phyloP scores from a whole-genome alignment of 2,797 vertebrate species.

The Aselliscus stoliczkanus region DNA sequence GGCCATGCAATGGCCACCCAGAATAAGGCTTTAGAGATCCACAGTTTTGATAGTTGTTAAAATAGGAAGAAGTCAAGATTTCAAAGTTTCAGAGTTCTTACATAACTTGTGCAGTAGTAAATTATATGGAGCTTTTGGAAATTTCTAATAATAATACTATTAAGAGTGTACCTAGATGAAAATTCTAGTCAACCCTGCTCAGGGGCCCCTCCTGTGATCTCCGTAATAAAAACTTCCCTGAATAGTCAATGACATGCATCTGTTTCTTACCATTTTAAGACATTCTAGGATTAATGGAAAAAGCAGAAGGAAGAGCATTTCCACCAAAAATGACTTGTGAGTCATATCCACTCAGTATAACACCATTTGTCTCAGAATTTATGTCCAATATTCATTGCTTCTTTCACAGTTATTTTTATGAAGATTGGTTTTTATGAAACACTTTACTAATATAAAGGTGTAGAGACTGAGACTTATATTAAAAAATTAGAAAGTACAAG shows the following conservation, averaged over 20 bases:
- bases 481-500: not conserved
- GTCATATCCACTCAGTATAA: not conserved
- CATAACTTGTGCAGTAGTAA: not conserved
- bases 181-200: constrained; percentile 32
- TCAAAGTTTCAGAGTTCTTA: not conserved
- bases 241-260: constrained; percentile 32
- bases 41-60: not conserved
- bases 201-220: constrained; percentile 45
- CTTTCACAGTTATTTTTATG: not conserved
- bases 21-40: not conserved
- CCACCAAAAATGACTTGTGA: constrained; percentile 14
- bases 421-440: not conserved
- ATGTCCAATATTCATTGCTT: not conserved
- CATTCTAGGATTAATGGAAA: constrained; percentile 56
- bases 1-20: not conserved
- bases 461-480: not conserved
- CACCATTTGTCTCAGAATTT: not conserved
- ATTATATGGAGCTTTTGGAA: not conserved
- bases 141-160: not conserved
- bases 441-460: not conserved
- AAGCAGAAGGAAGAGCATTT: constrained; percentile 47
- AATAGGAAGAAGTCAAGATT: not conserved
- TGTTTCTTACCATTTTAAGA: constrained; percentile 55
- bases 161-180: not conserved
- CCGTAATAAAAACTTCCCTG: constrained; percentile 37